Evolutionary conservation across 2,888 invertebrate genomes (phyloP), one percentile per base, ranked within the genome.

Genomic region (Acrobeloides nanus): DNA sequence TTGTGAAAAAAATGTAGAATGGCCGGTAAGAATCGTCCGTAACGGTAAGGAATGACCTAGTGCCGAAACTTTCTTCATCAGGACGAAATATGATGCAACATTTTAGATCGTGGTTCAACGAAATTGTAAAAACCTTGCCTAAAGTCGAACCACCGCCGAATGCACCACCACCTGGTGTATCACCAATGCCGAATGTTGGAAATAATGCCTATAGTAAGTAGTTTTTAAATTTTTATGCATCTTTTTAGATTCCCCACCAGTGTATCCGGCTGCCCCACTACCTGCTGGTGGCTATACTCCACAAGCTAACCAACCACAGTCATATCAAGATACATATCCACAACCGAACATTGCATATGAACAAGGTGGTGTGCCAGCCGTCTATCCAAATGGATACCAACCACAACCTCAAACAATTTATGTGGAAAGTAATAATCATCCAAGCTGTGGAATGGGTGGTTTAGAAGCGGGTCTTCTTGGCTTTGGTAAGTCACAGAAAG

Each of bases 41-140:
- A n/a, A n/a, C n/a, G n/a, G n/a, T n/a, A n/a, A n/a, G n/a, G n/a
- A n/a, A n/a, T n/a, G n/a, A n/a, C n/a, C n/a, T n/a, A n/a, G n/a
- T n/a, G n/a, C n/a, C n/a, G n/a, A n/a, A n/a, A n/a, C n/a, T n/a
- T n/a, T n/a, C n/a, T n/a, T n/a, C n/a, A n/a, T n/a, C n/a, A n/a
- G n/a, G n/a, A n/a, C n/a, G n/a, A n/a, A n/a, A n/a, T n/a, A n/a
- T n/a, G n/a, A 49, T 31, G 4, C 48, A 21, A 41, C 38, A 25
- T 50, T 53, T 43, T 43, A 66, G 66, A 35, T 42, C 57, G 10
- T 70, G 70, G 70, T 67, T 70, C 47, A 50, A 26, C 15, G 69
- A 66, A 38, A 70, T 70, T 34, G 60, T 61, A 17, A 64, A 67
- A 44, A 68, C 69, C 12, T 50, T 70, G 10, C 70, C 70, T 6